phyloP scores from a whole-genome alignment of 2,113 vertebrate species.

The Myanophis thanlyinensis region DNA sequence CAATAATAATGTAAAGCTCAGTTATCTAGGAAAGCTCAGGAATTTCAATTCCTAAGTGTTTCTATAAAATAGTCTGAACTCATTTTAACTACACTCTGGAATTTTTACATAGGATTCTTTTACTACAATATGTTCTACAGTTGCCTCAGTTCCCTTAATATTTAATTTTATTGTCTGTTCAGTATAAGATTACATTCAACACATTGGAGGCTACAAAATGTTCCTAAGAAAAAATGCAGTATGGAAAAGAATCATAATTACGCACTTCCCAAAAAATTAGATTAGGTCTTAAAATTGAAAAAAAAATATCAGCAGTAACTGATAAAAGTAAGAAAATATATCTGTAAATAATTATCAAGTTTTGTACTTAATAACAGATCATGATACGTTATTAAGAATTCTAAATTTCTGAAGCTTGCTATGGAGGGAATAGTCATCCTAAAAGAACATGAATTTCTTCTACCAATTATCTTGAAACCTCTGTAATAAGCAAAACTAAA shows the following conservation, averaged over 20 bases:
- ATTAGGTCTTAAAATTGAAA: background rate
- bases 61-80: background rate
- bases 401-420: background rate
- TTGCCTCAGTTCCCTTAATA: background rate
- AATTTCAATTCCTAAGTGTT: background rate
- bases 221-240: background rate
- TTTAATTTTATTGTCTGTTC: background rate
- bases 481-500: background rate
- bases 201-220: background rate
- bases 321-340: background rate
- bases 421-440: background rate
- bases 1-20: background rate
- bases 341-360: background rate
- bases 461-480: background rate
- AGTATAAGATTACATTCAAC: background rate
- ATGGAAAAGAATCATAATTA: background rate
- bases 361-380: background rate
- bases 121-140: background rate
- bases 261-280: background rate
- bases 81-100: background rate
- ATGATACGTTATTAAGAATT: background rate
- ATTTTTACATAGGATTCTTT: background rate
- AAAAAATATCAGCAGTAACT: too few species aligned
- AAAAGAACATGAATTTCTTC: background rate
- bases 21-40: background rate